Base-by-base conservation (phyloP, 2,113 vertebrate species). In the Leucosticte australis region DNA sequence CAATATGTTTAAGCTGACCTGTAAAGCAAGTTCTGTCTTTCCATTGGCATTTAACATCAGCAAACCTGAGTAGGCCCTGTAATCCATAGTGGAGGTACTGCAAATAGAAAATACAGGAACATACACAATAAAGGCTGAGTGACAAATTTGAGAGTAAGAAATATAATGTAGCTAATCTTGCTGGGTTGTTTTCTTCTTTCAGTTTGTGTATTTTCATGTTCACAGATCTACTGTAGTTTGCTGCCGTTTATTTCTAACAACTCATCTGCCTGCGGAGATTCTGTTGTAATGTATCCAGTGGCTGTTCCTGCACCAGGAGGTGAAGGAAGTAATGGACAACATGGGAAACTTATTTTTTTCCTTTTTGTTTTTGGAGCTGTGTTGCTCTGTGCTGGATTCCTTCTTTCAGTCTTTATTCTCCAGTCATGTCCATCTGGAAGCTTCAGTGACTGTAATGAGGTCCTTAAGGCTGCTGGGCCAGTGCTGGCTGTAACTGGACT, bases 371-470 rank as follows among this genome's bases (percentile, higher is more conserved):
- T 97, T 46, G 98, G 98, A 15, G 96, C 96, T 41, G 46, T 96
- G 33, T 94, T 98, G 69, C 55, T 98, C 35, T 98, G 98, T 4
- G 90, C 97, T 92, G 98, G 98, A 85, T 91, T 98, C 53, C 89
- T 98, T 81, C 97, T 98, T 59, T 98, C 97, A 55, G 94, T 98
- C 77, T 98, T 98, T 84, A 97, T 98, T 84, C 98, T 98, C 59
- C 98, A 98, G 84, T 93, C 97, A 0, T 98, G 98, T 81, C 97
- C 98, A 3, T 92, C 93, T 19, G 94, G 94, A 74, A 76, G 88
- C 37, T 64, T 96, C 62, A 86, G 73, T 52, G 93, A 97, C 89
- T 98, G 98, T 92, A 97, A 86, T 3, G 63, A 87, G 46, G 84
- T 97, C 83, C 97, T 98, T 68, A 98, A 97, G 94, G 95, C 98